Percentiles rank a stretch among this genome's conserved stretches.
Evolutionary conservation across 37 sponge, comb jelly and placozoan genomes (phyloP).

Genomic region (Cliona cf. orientalis): DNA sequence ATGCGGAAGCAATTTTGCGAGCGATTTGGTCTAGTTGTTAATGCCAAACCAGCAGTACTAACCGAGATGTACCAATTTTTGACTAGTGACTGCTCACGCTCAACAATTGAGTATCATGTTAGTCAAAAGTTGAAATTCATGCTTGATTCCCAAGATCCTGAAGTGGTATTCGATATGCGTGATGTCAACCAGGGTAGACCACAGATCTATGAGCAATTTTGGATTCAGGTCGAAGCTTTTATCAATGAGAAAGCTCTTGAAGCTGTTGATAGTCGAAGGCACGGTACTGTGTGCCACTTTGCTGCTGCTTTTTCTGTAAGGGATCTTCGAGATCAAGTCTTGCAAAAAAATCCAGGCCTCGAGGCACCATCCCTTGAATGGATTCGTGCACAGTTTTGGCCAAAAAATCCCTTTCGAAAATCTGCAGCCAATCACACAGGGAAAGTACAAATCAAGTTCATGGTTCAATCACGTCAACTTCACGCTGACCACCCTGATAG

Average conservation of each 20-base stretch:
- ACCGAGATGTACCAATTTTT: neutral
- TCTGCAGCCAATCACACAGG: too few species aligned
- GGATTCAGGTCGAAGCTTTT: neutral
- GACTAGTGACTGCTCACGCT: neutral
- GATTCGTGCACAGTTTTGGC: too few species aligned
- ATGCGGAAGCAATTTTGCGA: neutral
- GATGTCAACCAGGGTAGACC: conserved; percentile 7
- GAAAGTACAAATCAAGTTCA: conserved; percentile 37
- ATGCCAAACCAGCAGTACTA: neutral
- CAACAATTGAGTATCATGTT: neutral
- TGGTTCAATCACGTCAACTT: conserved; percentile 36
- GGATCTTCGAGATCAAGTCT: too few species aligned
- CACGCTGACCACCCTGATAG: conserved; percentile 20
- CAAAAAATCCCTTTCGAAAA: too few species aligned
- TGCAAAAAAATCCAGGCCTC: too few species aligned
- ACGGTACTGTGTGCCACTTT: too few species aligned
- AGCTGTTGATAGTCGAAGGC: too few species aligned
- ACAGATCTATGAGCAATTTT: conserved; percentile 5
- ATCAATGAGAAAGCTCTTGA: conserved; percentile 11
- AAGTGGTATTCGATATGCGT: conserved; percentile 6
- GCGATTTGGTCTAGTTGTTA: neutral
- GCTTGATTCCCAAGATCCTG: conserved; percentile 8
- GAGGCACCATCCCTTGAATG: too few species aligned
- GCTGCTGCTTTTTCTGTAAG: too few species aligned
- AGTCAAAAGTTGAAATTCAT: neutral